Conservation (phyloP, 2,113 vertebrate species). For the Lepisosteus osseus region DNA sequence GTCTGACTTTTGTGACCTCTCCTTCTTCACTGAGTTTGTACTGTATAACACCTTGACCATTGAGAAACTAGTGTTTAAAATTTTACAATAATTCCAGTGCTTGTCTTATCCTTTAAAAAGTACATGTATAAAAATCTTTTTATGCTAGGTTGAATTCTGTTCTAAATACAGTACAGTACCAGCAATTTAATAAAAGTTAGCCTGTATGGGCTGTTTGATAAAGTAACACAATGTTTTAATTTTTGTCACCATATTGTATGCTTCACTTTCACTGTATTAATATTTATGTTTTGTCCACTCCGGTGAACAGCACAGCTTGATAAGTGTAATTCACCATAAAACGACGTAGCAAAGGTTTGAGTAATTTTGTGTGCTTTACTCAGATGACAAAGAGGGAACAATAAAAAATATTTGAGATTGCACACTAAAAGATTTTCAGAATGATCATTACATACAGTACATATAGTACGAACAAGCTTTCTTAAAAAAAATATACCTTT, state of each 20-base stretch:
- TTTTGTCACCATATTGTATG: neutral
- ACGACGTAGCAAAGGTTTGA: too few relatives aligned
- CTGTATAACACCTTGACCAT: slow-evolving; percentile 60
- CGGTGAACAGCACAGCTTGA: neutral
- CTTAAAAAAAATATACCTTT: too few relatives aligned
- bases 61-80: slow-evolving; percentile 44
- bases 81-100: slow-evolving; percentile 15
- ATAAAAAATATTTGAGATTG: too few relatives aligned
- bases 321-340: neutral
- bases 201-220: slow-evolving; percentile 12
- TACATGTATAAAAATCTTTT: too few relatives aligned
- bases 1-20: slow-evolving; percentile 66
- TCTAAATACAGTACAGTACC: neutral
- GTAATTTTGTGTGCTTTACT: too few relatives aligned
- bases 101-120: too few relatives aligned
- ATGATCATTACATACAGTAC: too few relatives aligned
- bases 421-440: too few relatives aligned
- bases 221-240: neutral
- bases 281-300: neutral
- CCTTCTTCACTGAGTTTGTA: slow-evolving; percentile 63
- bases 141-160: neutral
- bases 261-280: neutral
- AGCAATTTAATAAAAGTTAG: neutral
- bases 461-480: too few relatives aligned
- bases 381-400: too few relatives aligned